A percentile compares a stretch with the other conserved stretches of the same genome.
Conservation (phyloP, 2,797 vertebrate species). For the Stomatorhinus walkeri region DNA sequence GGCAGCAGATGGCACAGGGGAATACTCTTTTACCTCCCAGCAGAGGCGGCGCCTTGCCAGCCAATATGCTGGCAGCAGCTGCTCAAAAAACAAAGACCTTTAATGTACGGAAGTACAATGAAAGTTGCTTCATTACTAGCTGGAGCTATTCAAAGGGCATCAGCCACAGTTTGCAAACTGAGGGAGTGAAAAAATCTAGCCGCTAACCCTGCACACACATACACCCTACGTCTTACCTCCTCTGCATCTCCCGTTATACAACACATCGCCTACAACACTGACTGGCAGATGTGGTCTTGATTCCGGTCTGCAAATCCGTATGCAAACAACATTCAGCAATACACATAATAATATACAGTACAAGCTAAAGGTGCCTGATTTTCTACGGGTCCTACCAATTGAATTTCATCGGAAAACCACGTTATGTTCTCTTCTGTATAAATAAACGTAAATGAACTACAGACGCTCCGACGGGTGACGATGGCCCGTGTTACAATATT, state of each 20-base stretch:
- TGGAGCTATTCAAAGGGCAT: background rate
- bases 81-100: background rate
- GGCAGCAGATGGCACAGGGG: conserved; percentile 12
- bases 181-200: background rate
- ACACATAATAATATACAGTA: background rate
- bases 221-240: background rate
- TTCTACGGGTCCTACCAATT: background rate
- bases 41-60: background rate
- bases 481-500: background rate
- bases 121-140: background rate
- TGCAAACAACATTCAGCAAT: background rate
- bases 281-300: background rate
- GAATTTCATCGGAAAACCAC: background rate
- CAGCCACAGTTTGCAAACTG: background rate
- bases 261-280: conserved; percentile 8
- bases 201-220: background rate
- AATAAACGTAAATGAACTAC: background rate
- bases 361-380: background rate
- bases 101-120: background rate
- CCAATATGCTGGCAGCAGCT: background rate
- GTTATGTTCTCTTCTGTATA: background rate
- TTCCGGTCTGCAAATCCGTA: background rate
- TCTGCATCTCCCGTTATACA: conserved; percentile 1
- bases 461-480: background rate
- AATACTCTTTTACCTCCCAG: background rate